Conservation (phyloP, 2,888 invertebrate genomes). For the Cheiracanthium punctorium region DNA sequence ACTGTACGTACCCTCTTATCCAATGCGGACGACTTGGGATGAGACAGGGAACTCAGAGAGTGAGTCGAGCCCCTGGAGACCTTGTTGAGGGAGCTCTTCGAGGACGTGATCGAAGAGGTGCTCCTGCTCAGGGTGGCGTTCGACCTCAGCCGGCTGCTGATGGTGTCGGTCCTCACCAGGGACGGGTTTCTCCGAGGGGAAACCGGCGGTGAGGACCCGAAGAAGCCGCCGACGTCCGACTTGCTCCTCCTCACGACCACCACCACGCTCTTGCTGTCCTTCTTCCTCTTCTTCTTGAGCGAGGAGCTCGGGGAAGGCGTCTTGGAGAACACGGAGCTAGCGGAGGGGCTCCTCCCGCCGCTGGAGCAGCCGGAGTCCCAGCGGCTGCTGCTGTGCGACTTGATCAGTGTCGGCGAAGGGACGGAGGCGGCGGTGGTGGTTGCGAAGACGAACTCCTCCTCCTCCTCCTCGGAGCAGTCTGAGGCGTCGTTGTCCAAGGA, state of each 20-base stretch:
- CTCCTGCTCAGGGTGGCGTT: constrained; percentile 32
- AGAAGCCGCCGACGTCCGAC: background rate
- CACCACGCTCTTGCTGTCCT: constrained; percentile 23
- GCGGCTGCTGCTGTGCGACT: background rate
- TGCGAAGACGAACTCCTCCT: constrained; percentile 23
- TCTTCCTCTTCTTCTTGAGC: constrained; percentile 24
- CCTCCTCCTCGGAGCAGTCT: constrained; percentile 28
- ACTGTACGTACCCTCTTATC: constrained; percentile 45
- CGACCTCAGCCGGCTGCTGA: constrained; percentile 39
- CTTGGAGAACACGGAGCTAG: constrained; percentile 36
- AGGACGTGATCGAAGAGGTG: constrained; percentile 37
- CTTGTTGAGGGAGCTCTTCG: constrained; percentile 36
- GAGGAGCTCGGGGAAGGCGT: constrained; percentile 28
- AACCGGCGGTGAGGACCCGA: constrained; percentile 35
- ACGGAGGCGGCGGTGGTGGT: constrained; percentile 23
- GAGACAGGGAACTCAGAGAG: background rate
- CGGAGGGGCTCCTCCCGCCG: constrained; percentile 43
- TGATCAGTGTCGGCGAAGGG: constrained; percentile 29
- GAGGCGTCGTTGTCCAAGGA: constrained; percentile 6
- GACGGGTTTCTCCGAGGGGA: constrained; percentile 49
- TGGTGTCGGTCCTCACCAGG: constrained; percentile 52
- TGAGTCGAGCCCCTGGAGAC: background rate
- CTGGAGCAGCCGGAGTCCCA: constrained; percentile 62
- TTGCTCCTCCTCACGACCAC: constrained; percentile 31
- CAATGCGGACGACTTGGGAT: constrained; percentile 21